Conservation (phyloP, 2,888 invertebrate genomes). For the Drosophila macrospina region DNA sequence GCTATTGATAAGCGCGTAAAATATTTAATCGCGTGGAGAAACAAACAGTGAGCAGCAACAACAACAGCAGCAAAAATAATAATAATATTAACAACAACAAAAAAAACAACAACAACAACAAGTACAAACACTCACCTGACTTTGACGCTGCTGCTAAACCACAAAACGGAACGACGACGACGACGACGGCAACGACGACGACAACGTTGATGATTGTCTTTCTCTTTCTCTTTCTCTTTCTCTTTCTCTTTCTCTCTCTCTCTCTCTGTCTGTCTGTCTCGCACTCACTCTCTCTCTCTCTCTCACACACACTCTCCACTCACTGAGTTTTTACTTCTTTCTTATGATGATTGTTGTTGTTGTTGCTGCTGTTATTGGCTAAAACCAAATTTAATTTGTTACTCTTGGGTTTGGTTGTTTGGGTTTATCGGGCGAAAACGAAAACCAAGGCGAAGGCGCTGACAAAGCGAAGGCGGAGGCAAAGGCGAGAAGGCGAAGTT, state of each 20-base stretch:
- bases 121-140: slow-evolving; percentile 62
- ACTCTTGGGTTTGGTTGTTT: slow-evolving; percentile 55
- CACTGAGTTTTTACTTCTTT: slow-evolving; percentile 40
- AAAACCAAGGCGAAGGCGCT: slow-evolving; percentile 5
- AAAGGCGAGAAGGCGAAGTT: slow-evolving; percentile 26
- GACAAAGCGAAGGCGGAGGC: slow-evolving; percentile 12
- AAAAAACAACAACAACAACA: slow-evolving; percentile 22
- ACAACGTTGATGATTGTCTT: slow-evolving; percentile 35
- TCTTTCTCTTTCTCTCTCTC: slow-evolving; percentile 10
- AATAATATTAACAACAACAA: slow-evolving; percentile 19
- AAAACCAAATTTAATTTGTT: slow-evolving; percentile 81
- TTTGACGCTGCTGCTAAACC: slow-evolving; percentile 58
- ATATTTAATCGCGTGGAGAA: slow-evolving; percentile 75
- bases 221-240: slow-evolving; percentile 13
- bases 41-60: slow-evolving; percentile 44
- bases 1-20: slow-evolving; percentile 76
- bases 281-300: slow-evolving; percentile 22
- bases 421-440: slow-evolving; percentile 42
- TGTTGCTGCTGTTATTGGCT: slow-evolving; percentile 60
- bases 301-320: slow-evolving; percentile 24
- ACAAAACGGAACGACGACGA: slow-evolving; percentile 47
- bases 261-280: slow-evolving; percentile 17
- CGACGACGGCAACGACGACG: slow-evolving; percentile 21
- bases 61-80: slow-evolving; percentile 11
- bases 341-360: slow-evolving; percentile 42